These are phyloP conservation scores for Sapajus apella DNA, from an alignment of 2,113 vertebrate species.

Conservation along the genomic window DNA sequence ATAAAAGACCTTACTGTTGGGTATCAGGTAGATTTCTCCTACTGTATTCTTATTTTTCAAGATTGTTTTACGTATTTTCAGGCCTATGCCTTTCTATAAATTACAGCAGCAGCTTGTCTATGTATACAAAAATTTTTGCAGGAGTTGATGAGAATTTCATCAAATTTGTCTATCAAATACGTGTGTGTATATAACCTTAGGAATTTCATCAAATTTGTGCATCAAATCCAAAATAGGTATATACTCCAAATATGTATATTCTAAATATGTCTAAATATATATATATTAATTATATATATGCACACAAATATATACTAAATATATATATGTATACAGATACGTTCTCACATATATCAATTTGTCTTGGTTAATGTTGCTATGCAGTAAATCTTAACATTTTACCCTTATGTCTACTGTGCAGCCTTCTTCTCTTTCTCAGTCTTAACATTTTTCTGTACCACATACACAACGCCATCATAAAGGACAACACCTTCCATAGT, in stretches of 20 bases:
- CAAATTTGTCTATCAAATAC: not conserved
- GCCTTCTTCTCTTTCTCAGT: not conserved
- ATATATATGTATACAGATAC: not conserved
- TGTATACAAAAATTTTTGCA: not conserved
- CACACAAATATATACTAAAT: not conserved
- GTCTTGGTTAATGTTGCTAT: not conserved
- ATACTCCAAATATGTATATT: not conserved
- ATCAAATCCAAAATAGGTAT: not conserved
- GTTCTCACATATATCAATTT: not conserved
- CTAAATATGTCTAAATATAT: not conserved
- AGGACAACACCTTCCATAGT: not conserved
- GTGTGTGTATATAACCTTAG: too few species aligned
- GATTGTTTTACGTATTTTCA: not conserved
- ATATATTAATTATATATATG: not conserved
- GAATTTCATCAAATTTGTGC: not conserved
- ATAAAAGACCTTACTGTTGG: not conserved
- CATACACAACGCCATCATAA: not conserved
- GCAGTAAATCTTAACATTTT: not conserved
- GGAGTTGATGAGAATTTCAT: not conserved
- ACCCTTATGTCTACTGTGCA: not conserved
- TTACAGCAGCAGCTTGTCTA: not conserved
- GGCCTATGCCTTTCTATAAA: not conserved
- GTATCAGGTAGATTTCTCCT: not conserved
- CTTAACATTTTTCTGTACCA: not conserved
- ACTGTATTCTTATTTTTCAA: not conserved